phyloP scores from a whole-genome alignment of 1,140 invertebrate genomes.

The Zaprionus camerounensis region DNA sequence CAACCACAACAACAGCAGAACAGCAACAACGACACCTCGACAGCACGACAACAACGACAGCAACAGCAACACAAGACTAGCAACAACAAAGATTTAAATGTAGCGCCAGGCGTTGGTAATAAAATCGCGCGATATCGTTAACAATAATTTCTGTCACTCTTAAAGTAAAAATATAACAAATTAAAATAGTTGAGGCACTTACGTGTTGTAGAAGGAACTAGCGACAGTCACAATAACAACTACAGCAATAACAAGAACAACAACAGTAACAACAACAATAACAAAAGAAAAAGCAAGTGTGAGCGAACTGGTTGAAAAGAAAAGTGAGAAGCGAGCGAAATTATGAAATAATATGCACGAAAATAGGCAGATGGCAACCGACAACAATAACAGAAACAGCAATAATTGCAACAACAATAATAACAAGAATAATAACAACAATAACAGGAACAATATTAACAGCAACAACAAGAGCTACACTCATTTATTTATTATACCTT shows the following conservation, averaged over 20 bases:
- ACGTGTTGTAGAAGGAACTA: constrained; percentile 38
- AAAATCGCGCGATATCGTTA: constrained; percentile 72
- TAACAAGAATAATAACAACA: too few species aligned
- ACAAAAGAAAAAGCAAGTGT: constrained; percentile 17
- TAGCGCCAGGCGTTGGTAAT: constrained; percentile 53
- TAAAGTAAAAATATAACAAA: constrained; percentile 75
- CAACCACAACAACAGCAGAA: neutral
- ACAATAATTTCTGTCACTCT: constrained; percentile 78
- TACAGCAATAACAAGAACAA: constrained; percentile 3
- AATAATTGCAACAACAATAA: constrained; percentile 18
- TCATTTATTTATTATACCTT: constrained; percentile 22
- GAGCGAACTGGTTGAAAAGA: constrained; percentile 4
- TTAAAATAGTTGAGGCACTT: constrained; percentile 71
- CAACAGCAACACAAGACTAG: neutral
- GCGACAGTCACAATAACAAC: neutral
- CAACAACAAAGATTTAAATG: constrained; percentile 28
- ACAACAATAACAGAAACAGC: constrained; percentile 27
- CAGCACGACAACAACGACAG: constrained; percentile 1
- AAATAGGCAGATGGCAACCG: constrained; percentile 67
- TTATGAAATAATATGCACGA: constrained; percentile 73
- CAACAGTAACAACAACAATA: neutral
- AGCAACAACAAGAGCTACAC: constrained; percentile 26
- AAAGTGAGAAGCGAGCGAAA: constrained; percentile 22
- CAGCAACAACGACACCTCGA: neutral
- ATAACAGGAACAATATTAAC: too few species aligned